Percentiles rank a stretch among this genome's conserved stretches.
phyloP scores from a whole-genome alignment of 2,888 invertebrate genomes.

The Volucella zonaria region DNA sequence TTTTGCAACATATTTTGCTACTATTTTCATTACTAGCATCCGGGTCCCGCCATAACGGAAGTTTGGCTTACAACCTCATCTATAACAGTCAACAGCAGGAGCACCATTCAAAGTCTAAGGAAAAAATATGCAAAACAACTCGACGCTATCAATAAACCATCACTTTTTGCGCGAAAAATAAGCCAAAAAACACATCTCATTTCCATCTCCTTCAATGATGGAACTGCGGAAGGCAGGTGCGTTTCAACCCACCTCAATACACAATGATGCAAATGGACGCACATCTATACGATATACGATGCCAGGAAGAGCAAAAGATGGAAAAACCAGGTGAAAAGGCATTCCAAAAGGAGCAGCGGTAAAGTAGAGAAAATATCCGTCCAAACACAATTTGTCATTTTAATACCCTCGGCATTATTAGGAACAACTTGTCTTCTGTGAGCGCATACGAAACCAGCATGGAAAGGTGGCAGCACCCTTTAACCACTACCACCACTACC shows the following conservation, averaged over 20 bases:
- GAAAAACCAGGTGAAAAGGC: slow-evolving; percentile 15
- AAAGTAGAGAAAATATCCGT: slow-evolving; percentile 68
- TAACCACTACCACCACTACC: neutral
- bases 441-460: slow-evolving; percentile 17
- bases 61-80: slow-evolving; percentile 4
- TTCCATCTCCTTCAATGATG: slow-evolving; percentile 14
- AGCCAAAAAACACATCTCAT: slow-evolving; percentile 47
- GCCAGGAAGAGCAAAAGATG: too few relatives aligned
- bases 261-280: slow-evolving; percentile 18
- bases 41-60: slow-evolving; percentile 17
- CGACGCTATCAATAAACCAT: slow-evolving; percentile 61
- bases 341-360: slow-evolving; percentile 16
- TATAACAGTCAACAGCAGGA: slow-evolving; percentile 4
- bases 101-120: neutral
- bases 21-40: slow-evolving; percentile 61
- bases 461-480: slow-evolving; percentile 3
- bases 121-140: slow-evolving; percentile 45
- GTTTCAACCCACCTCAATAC: slow-evolving; percentile 14
- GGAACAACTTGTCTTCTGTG: slow-evolving; percentile 67
- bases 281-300: neutral
- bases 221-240: slow-evolving; percentile 44
- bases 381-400: slow-evolving; percentile 76
- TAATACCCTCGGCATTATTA: slow-evolving; percentile 71
- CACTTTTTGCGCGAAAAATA: slow-evolving; percentile 58
- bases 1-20: slow-evolving; percentile 60